Conservation (phyloP, 2,888 invertebrate genomes). For the Andrena flavipes region DNA sequence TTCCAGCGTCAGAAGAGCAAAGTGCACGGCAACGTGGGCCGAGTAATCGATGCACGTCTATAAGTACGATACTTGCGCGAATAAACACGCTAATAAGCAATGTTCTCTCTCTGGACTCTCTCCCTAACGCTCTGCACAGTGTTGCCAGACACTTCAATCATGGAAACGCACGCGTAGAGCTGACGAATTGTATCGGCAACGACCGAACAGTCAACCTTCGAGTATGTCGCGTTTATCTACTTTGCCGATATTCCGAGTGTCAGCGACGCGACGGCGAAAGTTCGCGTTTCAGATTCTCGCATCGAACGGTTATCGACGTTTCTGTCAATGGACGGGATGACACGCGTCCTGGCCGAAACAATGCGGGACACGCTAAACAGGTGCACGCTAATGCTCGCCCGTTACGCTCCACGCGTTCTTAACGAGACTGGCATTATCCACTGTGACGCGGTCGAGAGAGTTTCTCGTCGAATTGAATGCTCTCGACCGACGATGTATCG, state of each 20-base stretch:
- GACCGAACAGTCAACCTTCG: no score
- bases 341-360: constrained; percentile 23
- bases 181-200: no score
- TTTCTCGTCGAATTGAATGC: constrained; percentile 2
- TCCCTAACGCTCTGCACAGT: no score
- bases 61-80: not conserved
- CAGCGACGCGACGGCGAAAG: constrained; percentile 25
- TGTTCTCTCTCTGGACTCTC: not conserved
- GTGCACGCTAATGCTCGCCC: constrained; percentile 7
- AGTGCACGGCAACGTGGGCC: constrained; percentile 22
- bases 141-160: no score
- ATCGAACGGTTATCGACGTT: constrained; percentile 40
- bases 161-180: no score
- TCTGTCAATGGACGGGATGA: constrained; percentile 34
- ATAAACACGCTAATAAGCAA: not conserved
- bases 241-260: not conserved
- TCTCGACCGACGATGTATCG: not conserved
- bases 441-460: constrained; percentile 10
- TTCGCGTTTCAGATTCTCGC: constrained; percentile 16
- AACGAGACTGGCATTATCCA: constrained; percentile 29
- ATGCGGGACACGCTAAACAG: constrained; percentile 11
- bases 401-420: constrained; percentile 21
- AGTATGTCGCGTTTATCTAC: not conserved
- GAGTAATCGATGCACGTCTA: constrained; percentile 43
- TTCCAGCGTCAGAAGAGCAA: constrained; percentile 43